Evolutionary conservation across 2,888 invertebrate species (phyloP).

Genomic region (Oligia latruncula): DNA sequence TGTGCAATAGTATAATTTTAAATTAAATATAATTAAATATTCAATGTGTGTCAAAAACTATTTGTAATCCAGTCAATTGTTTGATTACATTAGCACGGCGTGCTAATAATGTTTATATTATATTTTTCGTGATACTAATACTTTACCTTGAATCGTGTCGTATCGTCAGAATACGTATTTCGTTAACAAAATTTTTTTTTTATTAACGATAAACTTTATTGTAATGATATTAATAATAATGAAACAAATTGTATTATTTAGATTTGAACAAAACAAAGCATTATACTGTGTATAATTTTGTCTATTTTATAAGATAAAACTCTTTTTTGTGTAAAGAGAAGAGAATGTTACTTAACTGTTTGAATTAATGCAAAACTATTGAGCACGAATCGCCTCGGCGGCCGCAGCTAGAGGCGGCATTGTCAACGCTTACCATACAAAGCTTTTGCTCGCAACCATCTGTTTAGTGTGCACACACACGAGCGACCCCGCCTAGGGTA

Average conservation of each 20-base stretch:
- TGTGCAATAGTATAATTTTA: constrained; percentile 6
- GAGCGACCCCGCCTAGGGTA: no score
- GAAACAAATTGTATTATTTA: not conserved
- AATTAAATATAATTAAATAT: constrained; percentile 2
- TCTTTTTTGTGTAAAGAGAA: not conserved
- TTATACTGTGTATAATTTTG: constrained; percentile 10
- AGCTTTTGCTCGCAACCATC: not conserved
- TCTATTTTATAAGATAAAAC: not conserved
- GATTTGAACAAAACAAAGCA: not conserved
- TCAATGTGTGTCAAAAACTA: constrained; percentile 15
- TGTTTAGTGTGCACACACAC: no score
- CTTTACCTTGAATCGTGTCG: not conserved
- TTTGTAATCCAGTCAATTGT: constrained; percentile 15
- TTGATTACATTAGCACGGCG: not conserved
- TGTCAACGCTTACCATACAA: not conserved
- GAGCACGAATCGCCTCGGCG: not conserved
- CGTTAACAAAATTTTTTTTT: not conserved
- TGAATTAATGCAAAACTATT: not conserved
- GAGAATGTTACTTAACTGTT: not conserved
- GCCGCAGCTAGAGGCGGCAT: not conserved
- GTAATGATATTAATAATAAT: not conserved
- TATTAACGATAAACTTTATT: not conserved
- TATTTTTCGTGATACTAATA: constrained; percentile 4
- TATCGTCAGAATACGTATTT: not conserved
- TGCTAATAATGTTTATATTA: not conserved